These are phyloP conservation scores for Glomeris maerens DNA, from an alignment of 1,140 invertebrate species.

Conservation along the genomic window DNA sequence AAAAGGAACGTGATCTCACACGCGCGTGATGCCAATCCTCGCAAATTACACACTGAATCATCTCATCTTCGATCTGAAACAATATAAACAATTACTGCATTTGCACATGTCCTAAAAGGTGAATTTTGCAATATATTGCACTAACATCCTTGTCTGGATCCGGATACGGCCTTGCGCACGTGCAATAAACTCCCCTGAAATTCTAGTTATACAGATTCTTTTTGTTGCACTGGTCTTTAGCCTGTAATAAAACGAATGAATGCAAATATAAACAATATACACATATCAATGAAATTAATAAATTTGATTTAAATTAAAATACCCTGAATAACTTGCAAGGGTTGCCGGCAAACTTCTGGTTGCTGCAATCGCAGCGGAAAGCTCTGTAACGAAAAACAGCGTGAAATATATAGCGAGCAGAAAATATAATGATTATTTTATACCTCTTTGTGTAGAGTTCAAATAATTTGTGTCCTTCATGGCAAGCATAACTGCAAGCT, in stretches of 20 bases:
- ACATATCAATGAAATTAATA: too few species aligned
- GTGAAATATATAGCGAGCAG: background rate
- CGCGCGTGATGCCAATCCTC: slow-evolving; percentile 94
- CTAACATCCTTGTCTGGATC: slow-evolving; percentile 58
- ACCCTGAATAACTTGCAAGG: slow-evolving; percentile 12
- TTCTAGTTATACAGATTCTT: slow-evolving; percentile 89
- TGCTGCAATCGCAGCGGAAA: slow-evolving; percentile 96
- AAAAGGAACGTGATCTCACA: slow-evolving; percentile 29
- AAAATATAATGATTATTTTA: background rate
- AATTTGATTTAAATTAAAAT: too few species aligned
- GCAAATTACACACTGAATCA: slow-evolving; percentile 93
- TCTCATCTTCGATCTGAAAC: slow-evolving; percentile 55
- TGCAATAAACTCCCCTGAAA: slow-evolving; percentile 84
- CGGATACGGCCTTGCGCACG: slow-evolving; percentile 85
- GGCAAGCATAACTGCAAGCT: slow-evolving; percentile 86
- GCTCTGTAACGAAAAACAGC: slow-evolving; percentile 43
- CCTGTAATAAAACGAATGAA: too few species aligned
- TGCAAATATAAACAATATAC: too few species aligned
- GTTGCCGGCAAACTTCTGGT: slow-evolving; percentile 51
- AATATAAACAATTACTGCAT: background rate
- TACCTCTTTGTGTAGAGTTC: slow-evolving; percentile 93
- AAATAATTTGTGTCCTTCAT: slow-evolving; percentile 87
- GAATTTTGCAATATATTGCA: too few species aligned
- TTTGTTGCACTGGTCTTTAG: slow-evolving; percentile 49
- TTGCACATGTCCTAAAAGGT: background rate